phyloP scores from a whole-genome alignment of 2,797 vertebrate genomes.

The Spondyliosoma cantharus region DNA sequence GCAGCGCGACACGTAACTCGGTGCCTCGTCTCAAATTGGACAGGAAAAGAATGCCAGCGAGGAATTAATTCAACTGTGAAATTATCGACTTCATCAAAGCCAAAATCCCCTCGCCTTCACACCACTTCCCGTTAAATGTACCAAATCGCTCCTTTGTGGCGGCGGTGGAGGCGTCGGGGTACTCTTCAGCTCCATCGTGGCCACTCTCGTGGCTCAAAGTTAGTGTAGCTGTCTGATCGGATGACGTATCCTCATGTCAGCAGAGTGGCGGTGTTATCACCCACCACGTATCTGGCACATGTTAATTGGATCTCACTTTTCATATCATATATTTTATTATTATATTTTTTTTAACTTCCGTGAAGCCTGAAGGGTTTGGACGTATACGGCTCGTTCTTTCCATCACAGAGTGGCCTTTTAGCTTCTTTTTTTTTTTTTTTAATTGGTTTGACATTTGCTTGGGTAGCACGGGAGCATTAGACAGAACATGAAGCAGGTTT shows the following conservation, averaged over 20 bases:
- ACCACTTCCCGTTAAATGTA: conserved; percentile 53
- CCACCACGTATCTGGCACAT: background rate
- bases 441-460: conserved; percentile 49
- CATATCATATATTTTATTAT: too few species aligned
- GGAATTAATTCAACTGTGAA: conserved; percentile 57
- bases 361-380: background rate
- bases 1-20: conserved; percentile 50
- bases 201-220: background rate
- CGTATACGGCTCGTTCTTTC: conserved; percentile 5
- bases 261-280: background rate
- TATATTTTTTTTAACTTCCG: background rate
- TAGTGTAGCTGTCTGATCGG: background rate
- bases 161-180: background rate
- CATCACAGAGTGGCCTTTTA: conserved; percentile 6
- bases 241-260: background rate
- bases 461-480: background rate
- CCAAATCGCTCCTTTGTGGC: conserved; percentile 27
- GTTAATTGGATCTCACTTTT: conserved; percentile 4
- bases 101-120: conserved; percentile 48
- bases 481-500: background rate
- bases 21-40: conserved; percentile 52
- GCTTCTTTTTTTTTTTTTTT: conserved; percentile 10
- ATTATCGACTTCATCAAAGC: conserved; percentile 57
- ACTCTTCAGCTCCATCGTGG: background rate
- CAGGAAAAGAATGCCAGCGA: conserved; percentile 54